Percentiles rank a stretch among this genome's conserved stretches.
phyloP scores from a whole-genome alignment of 2,113 vertebrate genomes.

The Xenopus laevis region DNA sequence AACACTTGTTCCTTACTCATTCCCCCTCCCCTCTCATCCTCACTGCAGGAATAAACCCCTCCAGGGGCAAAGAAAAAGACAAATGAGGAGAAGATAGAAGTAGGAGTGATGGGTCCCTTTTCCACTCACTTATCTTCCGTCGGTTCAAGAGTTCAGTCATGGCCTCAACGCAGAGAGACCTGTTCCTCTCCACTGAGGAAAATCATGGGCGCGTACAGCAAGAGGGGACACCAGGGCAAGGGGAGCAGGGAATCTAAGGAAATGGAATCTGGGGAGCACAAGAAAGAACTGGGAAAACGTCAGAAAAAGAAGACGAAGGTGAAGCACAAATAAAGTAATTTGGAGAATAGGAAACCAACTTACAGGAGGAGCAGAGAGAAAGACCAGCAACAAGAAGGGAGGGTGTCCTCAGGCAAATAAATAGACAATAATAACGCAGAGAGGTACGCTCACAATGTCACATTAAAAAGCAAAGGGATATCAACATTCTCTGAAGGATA shows the following conservation, averaged over 20 bases:
- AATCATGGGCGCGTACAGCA: constrained; percentile 29
- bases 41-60: constrained; percentile 33
- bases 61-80: constrained; percentile 27
- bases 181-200: constrained; percentile 32
- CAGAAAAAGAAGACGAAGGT: not conserved
- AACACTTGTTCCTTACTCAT: constrained; percentile 33
- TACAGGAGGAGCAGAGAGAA: not conserved
- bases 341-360: not conserved
- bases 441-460: not conserved
- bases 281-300: not conserved
- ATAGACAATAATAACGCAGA: not conserved
- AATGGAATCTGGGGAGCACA: constrained; percentile 7
- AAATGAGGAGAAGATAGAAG: not conserved
- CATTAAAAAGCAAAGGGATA: not conserved
- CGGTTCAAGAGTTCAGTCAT: constrained; percentile 46
- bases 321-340: constrained; percentile 1
- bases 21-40: constrained; percentile 30
- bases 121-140: constrained; percentile 44
- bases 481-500: not conserved
- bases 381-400: not conserved
- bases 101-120: constrained; percentile 42
- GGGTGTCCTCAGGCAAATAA: not conserved
- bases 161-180: constrained; percentile 37
- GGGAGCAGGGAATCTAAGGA: constrained; percentile 3
- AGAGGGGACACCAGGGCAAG: constrained; percentile 8